phyloP scores from a whole-genome alignment of 2,888 invertebrate genomes.

The Torymus auratus region DNA sequence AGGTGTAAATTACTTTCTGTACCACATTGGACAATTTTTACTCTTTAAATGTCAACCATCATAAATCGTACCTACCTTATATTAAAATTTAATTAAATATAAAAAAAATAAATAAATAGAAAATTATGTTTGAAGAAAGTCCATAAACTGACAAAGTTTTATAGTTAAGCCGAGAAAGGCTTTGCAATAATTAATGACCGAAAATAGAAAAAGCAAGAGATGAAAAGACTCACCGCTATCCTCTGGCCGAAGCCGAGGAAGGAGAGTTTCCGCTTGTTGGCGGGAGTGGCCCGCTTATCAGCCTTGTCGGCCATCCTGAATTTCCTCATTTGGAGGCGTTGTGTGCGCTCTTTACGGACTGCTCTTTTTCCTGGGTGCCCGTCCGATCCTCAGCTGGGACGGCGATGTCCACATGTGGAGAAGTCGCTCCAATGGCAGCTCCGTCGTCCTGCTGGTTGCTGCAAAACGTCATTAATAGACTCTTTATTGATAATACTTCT shows the following conservation, averaged over 20 bases:
- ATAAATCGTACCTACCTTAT: too few relatives aligned
- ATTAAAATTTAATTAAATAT: too few relatives aligned
- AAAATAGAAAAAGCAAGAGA: neutral
- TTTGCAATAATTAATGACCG: too few relatives aligned
- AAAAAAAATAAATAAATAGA: too few relatives aligned
- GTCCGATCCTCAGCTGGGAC: constrained; percentile 75
- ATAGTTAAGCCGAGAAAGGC: too few relatives aligned
- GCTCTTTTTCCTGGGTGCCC: constrained; percentile 76
- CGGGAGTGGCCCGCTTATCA: constrained; percentile 61
- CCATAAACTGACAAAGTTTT: too few relatives aligned
- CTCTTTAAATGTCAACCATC: too few relatives aligned
- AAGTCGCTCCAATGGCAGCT: constrained; percentile 73
- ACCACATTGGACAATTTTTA: too few relatives aligned
- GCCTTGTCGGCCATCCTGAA: constrained; percentile 67
- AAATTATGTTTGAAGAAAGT: too few relatives aligned
- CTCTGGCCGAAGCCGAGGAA: constrained; percentile 85
- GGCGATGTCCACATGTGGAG: constrained; percentile 77
- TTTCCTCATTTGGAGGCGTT: constrained; percentile 55
- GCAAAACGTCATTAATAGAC: neutral
- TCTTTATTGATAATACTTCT: neutral
- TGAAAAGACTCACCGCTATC: constrained; percentile 75
- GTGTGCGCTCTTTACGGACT: constrained; percentile 64
- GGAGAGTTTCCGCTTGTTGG: constrained; percentile 84
- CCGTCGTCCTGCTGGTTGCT: constrained; percentile 71
- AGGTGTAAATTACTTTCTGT: too few relatives aligned